phyloP scores from a whole-genome alignment of 2,113 vertebrate species.

The Pedionomus torquatus region DNA sequence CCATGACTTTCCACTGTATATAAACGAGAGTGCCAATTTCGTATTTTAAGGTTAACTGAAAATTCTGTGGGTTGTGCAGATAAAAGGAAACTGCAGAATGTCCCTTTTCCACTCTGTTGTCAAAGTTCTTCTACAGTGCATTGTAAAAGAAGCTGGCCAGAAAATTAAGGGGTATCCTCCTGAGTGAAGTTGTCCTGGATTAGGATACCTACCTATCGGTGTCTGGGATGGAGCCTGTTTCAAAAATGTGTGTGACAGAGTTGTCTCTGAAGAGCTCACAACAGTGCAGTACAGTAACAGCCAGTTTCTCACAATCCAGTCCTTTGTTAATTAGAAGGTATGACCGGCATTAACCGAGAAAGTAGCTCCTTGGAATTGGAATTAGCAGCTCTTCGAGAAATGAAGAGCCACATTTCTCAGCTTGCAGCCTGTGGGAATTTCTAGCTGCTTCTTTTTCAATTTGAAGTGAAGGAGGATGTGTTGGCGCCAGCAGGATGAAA shows the following conservation, averaged over 20 bases:
- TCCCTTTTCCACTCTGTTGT: background rate
- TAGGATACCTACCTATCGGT: background rate
- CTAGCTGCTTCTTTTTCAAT: background rate
- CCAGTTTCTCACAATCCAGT: background rate
- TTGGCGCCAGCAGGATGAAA: background rate
- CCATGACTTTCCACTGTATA: too few relatives aligned
- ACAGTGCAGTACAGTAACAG: background rate
- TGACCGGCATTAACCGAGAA: background rate
- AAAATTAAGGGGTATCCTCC: background rate
- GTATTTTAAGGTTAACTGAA: background rate
- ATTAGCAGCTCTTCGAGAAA: background rate
- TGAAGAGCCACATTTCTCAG: background rate
- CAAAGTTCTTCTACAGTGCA: background rate
- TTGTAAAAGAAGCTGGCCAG: background rate
- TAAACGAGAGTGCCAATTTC: background rate
- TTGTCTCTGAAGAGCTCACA: background rate
- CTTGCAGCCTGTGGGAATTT: background rate
- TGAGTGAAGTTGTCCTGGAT: background rate
- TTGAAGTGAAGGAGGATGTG: background rate
- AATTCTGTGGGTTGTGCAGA: background rate
- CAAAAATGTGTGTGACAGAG: background rate
- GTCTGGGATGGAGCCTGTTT: background rate
- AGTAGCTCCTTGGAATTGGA: background rate
- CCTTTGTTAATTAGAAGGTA: background rate
- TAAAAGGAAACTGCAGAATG: background rate